Base-by-base conservation (phyloP, 1,140 invertebrate species). In the Cydia strobilella region DNA sequence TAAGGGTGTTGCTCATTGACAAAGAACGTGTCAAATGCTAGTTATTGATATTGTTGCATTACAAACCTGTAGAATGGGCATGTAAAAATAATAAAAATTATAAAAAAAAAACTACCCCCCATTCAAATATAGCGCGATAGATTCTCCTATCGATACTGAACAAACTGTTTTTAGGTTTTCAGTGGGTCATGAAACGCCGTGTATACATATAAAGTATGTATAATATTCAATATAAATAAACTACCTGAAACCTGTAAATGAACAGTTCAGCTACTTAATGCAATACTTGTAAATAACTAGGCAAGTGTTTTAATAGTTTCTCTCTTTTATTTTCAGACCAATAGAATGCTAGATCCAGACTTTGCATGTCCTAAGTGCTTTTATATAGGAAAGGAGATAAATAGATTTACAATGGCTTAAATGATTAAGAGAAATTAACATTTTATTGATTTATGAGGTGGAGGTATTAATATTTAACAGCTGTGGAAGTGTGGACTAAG, bases 361-460 rank as follows among this genome's bases (percentile, higher is more conserved):
- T 92, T 83, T 77, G 80, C 83, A 10, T 92, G 90, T 77, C 90
- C 90, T 63, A 88, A 90, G 74, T 92, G 90, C 72, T 89, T 90
- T 74, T 90, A 78, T 73, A 89, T 87, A 85, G 90, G 90, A 66
- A 88, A 82, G 72, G 76, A 88, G 75, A 72, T 91, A 13, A 82
- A 75, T 18, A 87, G 83, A 74, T 88, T 82, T 82, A 51, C 84
- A 73, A 79, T 87, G 75, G 31, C 54, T n/a, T 87, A 79, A 74
- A 23, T 23, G 10, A 18, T 20, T 10, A 59, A 59, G 51, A 59
- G 20, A 59, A 59, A 7, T 12, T 59, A 12, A 59, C 4, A n/a
- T 51, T 20, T 59, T 59, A 23, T 23, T 59, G 2, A 51, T 18
- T 51, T 51, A 23, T 59, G 20, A 59, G 54, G 54, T 59, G 54